Conservation (phyloP, 2,888 invertebrate species). For the Agrypnus murinus region DNA sequence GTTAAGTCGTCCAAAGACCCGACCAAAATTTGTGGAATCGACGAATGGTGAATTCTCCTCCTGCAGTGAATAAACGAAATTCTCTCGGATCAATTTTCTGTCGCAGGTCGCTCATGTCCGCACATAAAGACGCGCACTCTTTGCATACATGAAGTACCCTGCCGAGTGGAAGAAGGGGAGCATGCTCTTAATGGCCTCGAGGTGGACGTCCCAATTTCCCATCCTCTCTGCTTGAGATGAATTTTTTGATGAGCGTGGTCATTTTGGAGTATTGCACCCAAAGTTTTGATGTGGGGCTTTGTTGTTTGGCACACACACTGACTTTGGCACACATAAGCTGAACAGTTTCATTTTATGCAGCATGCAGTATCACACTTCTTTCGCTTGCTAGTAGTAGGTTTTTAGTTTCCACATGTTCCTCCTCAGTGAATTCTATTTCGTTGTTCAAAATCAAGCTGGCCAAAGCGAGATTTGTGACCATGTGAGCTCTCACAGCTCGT, state of each 20-base stretch:
- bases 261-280: constrained; percentile 23
- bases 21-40: constrained; percentile 56
- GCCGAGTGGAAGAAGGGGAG: constrained; percentile 47
- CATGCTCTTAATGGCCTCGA: constrained; percentile 28
- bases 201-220: constrained; percentile 19
- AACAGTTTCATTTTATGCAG: not conserved
- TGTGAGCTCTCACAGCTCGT: constrained; percentile 57
- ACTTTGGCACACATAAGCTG: not conserved
- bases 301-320: not conserved
- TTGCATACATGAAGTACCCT: constrained; percentile 46
- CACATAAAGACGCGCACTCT: constrained; percentile 11
- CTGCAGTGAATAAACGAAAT: constrained; percentile 20
- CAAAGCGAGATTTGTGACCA: not conserved
- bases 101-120: constrained; percentile 1
- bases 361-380: not conserved
- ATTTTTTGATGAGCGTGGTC: constrained; percentile 14
- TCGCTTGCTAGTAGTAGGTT: not conserved
- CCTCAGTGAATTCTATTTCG: not conserved
- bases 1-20: constrained; percentile 58
- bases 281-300: constrained; percentile 16
- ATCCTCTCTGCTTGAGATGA: constrained; percentile 1
- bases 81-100: constrained; percentile 31
- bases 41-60: constrained; percentile 43
- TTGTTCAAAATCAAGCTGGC: not conserved
- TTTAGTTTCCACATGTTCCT: not conserved